Evolutionary conservation across 2,888 invertebrate species (phyloP).

Genomic region (Morpho deidamia): DNA sequence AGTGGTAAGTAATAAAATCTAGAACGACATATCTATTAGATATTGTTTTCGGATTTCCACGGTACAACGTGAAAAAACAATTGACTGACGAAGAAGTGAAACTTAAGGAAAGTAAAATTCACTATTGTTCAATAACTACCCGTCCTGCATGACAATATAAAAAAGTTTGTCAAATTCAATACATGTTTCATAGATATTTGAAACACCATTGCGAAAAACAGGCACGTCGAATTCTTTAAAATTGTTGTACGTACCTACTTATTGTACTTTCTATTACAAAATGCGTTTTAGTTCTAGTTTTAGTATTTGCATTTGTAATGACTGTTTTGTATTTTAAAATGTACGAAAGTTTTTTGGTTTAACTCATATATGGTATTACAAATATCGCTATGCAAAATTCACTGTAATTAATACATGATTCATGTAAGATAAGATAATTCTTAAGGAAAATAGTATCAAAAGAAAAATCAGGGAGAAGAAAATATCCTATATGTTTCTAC

Average conservation of each 20-base stretch:
- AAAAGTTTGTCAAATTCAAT: conserved; percentile 21
- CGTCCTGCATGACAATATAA: conserved; percentile 15
- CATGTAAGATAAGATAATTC: too few relatives aligned
- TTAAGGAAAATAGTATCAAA: too few relatives aligned
- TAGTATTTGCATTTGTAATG: not conserved
- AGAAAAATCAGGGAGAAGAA: too few relatives aligned
- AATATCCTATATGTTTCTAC: too few relatives aligned
- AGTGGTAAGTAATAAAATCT: too few relatives aligned
- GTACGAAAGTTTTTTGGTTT: not conserved
- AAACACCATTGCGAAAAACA: conserved; percentile 14
- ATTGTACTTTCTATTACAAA: conserved; percentile 15
- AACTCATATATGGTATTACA: not conserved
- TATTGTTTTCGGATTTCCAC: not conserved
- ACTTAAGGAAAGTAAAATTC: conserved; percentile 24
- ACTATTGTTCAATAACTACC: conserved; percentile 18
- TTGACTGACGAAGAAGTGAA: conserved; percentile 21
- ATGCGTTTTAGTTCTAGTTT: not conserved
- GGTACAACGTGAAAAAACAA: conserved; percentile 10
- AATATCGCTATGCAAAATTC: conserved; percentile 6
- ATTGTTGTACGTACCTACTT: conserved; percentile 28
- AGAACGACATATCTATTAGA: not conserved
- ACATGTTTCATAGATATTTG: conserved; percentile 16
- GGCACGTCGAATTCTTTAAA: conserved; percentile 17
- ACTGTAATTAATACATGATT: too few relatives aligned
- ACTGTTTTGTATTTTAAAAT: too few relatives aligned